phyloP scores from a whole-genome alignment of 2,113 vertebrate genomes.

The Xiphorhynchus elegans region DNA sequence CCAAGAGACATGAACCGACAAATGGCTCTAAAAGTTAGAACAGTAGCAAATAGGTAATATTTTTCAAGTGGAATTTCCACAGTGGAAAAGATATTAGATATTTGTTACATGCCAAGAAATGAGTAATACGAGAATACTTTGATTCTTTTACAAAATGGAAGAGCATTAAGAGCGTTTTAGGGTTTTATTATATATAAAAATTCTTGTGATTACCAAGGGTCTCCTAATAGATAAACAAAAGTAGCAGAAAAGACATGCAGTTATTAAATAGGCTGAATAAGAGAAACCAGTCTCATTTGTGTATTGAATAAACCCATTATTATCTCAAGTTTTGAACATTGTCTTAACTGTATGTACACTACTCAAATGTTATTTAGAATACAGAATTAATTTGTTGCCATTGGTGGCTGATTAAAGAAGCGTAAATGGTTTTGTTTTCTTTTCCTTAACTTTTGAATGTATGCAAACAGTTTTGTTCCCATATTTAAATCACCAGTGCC shows the following conservation, averaged over 20 bases:
- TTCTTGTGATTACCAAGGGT: neutral
- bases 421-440: neutral
- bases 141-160: conserved; percentile 4
- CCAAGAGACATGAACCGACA: neutral
- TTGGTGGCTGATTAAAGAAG: neutral
- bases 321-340: neutral
- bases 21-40: neutral
- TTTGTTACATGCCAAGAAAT: neutral
- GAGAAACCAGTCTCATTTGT: neutral
- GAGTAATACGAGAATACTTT: neutral
- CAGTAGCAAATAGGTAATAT: neutral
- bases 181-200: neutral
- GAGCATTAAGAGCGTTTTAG: neutral
- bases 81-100: conserved; percentile 15
- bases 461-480: conserved; percentile 61
- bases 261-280: neutral
- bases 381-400: neutral
- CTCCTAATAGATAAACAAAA: neutral
- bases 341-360: neutral
- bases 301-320: neutral
- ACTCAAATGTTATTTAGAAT: neutral
- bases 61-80: conserved; percentile 9
- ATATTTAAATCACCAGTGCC: conserved; percentile 45
- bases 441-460: conserved; percentile 52
- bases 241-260: neutral